Conservation (phyloP, 2,113 vertebrate genomes). For the Chinchilla lanigera region DNA sequence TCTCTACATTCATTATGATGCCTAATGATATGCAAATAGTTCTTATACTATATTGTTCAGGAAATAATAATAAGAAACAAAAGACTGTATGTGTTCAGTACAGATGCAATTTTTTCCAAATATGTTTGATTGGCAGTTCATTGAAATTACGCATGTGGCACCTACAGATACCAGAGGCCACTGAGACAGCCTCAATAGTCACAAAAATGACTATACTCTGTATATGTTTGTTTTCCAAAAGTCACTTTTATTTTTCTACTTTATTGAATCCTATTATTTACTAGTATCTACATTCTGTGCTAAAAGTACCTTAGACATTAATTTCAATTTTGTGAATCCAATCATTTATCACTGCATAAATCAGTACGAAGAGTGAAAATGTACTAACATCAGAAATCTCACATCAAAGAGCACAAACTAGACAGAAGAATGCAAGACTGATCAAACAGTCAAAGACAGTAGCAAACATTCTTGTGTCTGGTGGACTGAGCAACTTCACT, state of each 20-base stretch:
- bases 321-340: slow-evolving; percentile 3
- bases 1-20: neutral
- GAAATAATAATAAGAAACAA: neutral
- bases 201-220: neutral
- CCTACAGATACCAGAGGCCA: neutral
- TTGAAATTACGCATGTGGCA: neutral
- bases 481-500: no score
- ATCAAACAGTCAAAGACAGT: no score
- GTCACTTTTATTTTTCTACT: neutral
- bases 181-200: neutral
- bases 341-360: slow-evolving; percentile 11
- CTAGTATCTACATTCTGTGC: neutral
- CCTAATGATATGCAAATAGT: neutral
- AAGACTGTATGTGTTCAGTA: neutral
- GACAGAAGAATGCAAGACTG: no score
- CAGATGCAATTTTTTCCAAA: neutral
- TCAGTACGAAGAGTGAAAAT: neutral
- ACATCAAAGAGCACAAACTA: neutral
- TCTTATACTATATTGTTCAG: neutral
- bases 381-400: neutral
- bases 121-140: neutral
- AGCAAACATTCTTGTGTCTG: no score
- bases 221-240: neutral
- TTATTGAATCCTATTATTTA: neutral
- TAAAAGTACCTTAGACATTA: slow-evolving; percentile 13